These are phyloP conservation scores for Characodon lateralis DNA, from an alignment of 2,797 vertebrate species.

Conservation along the genomic window DNA sequence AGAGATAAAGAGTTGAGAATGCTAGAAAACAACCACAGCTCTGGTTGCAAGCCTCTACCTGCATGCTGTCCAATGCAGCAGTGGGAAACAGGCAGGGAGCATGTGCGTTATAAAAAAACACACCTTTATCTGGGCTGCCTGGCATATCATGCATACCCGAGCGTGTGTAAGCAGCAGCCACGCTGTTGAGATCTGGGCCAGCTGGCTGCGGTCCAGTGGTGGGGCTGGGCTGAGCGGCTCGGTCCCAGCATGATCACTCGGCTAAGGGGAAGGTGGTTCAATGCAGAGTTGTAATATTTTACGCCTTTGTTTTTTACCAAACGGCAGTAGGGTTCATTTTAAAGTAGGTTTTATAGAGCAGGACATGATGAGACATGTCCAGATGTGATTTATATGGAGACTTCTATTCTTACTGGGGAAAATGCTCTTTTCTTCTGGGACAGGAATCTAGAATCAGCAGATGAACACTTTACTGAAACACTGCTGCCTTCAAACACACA, in stretches of 20 bases:
- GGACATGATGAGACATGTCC: slow-evolving; percentile 67
- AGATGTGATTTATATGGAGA: slow-evolving; percentile 24
- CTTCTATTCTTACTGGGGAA: neutral
- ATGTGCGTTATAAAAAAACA: slow-evolving; percentile 48
- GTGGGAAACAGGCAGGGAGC: neutral
- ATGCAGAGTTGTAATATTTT: slow-evolving; percentile 79
- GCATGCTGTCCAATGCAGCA: neutral
- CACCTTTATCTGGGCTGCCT: slow-evolving; percentile 40
- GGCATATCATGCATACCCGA: slow-evolving; percentile 59
- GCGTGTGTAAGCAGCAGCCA: slow-evolving; percentile 64
- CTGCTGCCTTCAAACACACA: neutral
- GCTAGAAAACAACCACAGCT: neutral
- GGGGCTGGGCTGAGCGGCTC: slow-evolving; percentile 54
- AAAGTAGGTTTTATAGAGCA: slow-evolving; percentile 37
- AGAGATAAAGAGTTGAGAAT: slow-evolving; percentile 6
- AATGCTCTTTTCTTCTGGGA: neutral
- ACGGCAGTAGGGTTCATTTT: slow-evolving; percentile 52
- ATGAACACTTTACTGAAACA: neutral
- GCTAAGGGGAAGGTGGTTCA: slow-evolving; percentile 66
- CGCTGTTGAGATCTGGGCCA: slow-evolving; percentile 58
- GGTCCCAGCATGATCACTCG: slow-evolving; percentile 65
- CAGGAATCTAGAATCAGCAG: neutral
- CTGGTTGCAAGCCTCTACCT: neutral
- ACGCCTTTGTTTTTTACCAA: slow-evolving; percentile 58
- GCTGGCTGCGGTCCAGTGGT: slow-evolving; percentile 66